Evolutionary conservation across 1,140 invertebrate species (phyloP), one percentile per base, ranked within the genome.

Genomic region (Bombus fervidus): DNA sequence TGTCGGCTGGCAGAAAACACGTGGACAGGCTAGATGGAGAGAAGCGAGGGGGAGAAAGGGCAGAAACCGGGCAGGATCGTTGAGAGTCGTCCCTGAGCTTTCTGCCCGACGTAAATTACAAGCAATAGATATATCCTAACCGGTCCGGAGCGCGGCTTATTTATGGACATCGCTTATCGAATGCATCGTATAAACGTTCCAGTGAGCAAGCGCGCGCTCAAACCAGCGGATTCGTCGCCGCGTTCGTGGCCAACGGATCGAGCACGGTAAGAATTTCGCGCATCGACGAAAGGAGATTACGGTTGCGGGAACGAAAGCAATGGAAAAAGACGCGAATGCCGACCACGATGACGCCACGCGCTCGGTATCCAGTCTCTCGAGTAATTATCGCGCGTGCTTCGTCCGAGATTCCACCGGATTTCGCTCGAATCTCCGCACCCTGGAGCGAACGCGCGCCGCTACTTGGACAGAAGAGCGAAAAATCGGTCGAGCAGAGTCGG

Each of bases 101-200:
- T 90, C 91, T 86, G 80, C 57, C 82, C 83, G 81, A 92, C 86
- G 90, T 92, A 91, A 92, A 92, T 92, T 92, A 90, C 81, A 89
- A 91, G 89, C 86, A 86, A 90, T 87, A 89, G 87, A 90, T 85
- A 90, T 85, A 88, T 91, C 85, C 89, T 87, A 91, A 92, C 91
- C 91, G 91, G 89, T 91, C 90, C 89, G 69, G 75, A 71, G 73
- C 86, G 66, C 71, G 47, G 84, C 83, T 91, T 90, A 92, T 92
- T 92, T 92, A 92, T 91, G 91, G 89, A 87, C 85, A 87, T 87
- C 86, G 86, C 83, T 92, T 91, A 91, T 92, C 91, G 91, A 92
- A 87, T 88, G 91, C 87, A 88, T 85, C 85, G 81, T 82, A 87
- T 77, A 81, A 85, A 69, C 78, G 73, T 80, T 71, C 13, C 71